Evolutionary conservation across 1,140 invertebrate genomes (phyloP).

Genomic region (Gryon sp.): DNA sequence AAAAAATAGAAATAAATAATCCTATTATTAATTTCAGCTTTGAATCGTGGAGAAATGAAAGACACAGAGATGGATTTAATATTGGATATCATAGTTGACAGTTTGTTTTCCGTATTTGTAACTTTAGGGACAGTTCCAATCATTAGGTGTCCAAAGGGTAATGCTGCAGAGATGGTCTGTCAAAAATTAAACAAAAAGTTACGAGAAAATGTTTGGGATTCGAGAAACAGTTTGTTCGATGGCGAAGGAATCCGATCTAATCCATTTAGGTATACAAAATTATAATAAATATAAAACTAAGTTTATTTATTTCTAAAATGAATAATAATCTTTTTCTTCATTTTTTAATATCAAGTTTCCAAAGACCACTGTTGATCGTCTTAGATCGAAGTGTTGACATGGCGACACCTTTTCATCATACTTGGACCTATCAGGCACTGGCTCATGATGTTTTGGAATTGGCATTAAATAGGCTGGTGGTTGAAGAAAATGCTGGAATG

Average conservation of each 20-base stretch:
- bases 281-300: neutral
- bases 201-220: conserved; percentile 97
- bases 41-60: conserved; percentile 96
- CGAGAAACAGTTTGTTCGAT: conserved; percentile 97
- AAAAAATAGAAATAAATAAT: conserved; percentile 2
- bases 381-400: conserved; percentile 98
- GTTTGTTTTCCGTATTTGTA: conserved; percentile 98
- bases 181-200: conserved; percentile 98
- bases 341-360: conserved; percentile 91
- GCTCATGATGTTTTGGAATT: conserved; percentile 97
- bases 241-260: conserved; percentile 87
- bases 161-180: conserved; percentile 98
- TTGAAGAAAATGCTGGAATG: conserved; percentile 85
- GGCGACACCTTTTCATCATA: conserved; percentile 98
- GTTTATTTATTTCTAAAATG: neutral
- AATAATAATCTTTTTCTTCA: conserved; percentile 21
- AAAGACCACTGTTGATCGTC: conserved; percentile 94
- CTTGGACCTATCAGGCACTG: conserved; percentile 99
- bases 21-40: conserved; percentile 82
- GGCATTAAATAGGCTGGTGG: conserved; percentile 91
- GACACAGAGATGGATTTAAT: conserved; percentile 97
- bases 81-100: conserved; percentile 97
- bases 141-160: conserved; percentile 96
- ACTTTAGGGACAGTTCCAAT: conserved; percentile 96
- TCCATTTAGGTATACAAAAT: conserved; percentile 82